Base-by-base conservation (phyloP, 2,888 invertebrate species). In the Spicauda simplicius region DNA sequence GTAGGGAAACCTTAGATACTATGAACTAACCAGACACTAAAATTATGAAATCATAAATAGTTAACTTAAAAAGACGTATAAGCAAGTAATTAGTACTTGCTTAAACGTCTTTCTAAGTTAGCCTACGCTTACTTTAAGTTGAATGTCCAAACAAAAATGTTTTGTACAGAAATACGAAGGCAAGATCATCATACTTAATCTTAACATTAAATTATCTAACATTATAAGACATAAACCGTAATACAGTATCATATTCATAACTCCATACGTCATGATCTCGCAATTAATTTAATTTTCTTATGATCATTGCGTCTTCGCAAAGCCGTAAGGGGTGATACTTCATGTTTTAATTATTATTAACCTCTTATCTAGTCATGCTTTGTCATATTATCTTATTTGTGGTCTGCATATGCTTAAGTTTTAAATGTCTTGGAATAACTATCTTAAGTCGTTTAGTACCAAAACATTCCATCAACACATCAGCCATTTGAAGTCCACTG, bases 221-320 rank as follows among this genome's bases (percentile, higher is more conserved):
- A 48, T 16, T 16, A 41, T 41, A 10, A 48, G 16, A 48, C n/a
- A 48, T 16, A 8, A 18, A 50, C 18, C 18, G 18, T 10, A n/a
- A 50, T 10, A 18, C 16, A 50, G 3, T 50, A 50, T 50, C 18
- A 18, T 45, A 45, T 18, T n/a, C 50, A 18, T 50, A 50, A 50
- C 18, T 18, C 50, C 50, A 50, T 74, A 74, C 74, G 78, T 78
- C 76, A 72, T 73, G 76, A 72, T 70, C 68, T 45, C 70, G 73
- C 74, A 74, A 80, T 79, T 80, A 82, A 81, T 81, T 78, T 76
- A 79, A 76, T 78, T 80, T 77, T 71, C 74, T 76, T 75, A 74
- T 77, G 75, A 76, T 79, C 75, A 73, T 75, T 70, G 30, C 50
- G 50, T 57, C 56, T 64, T 54, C 54, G 54, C 30, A 25, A n/a